Percentiles rank a stretch among this genome's conserved stretches.
These are phyloP conservation scores for Dryomyza anilis DNA, from an alignment of 2,888 invertebrate genomes.

Conservation along the genomic window DNA sequence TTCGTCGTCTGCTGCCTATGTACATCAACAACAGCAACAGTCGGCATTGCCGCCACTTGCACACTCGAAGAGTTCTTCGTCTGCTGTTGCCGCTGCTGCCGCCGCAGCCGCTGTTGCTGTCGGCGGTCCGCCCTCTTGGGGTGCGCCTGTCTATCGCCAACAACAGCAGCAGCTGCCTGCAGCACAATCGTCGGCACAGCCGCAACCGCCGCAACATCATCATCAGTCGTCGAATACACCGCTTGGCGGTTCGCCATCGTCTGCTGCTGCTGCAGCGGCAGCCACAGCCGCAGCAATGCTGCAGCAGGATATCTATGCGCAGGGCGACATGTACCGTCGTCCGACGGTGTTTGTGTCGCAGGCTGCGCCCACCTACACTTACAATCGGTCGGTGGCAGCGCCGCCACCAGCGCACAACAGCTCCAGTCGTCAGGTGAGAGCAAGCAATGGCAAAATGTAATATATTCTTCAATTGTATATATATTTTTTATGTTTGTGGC, in stretches of 20 bases:
- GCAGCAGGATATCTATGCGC: constrained; percentile 59
- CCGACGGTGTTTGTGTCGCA: constrained; percentile 73
- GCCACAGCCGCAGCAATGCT: constrained; percentile 54
- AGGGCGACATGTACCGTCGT: constrained; percentile 68
- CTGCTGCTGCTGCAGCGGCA: constrained; percentile 39
- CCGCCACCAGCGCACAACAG: constrained; percentile 62
- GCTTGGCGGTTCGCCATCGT: constrained; percentile 58
- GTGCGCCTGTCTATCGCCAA: constrained; percentile 59
- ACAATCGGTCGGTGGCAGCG: constrained; percentile 59
- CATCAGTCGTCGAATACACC: constrained; percentile 63
- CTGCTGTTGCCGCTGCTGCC: constrained; percentile 48
- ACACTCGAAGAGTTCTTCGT: constrained; percentile 59
- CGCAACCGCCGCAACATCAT: constrained; percentile 56
- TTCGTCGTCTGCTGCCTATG: constrained; percentile 46
- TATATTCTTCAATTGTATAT: too few relatives aligned
- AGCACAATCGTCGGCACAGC: constrained; percentile 36
- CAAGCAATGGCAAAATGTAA: too few relatives aligned
- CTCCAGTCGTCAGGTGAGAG: constrained; percentile 60
- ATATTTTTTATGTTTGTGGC: too few relatives aligned
- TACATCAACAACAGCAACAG: constrained; percentile 39
- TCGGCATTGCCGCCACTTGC: constrained; percentile 59
- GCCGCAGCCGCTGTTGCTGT: constrained; percentile 53
- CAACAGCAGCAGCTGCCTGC: constrained; percentile 34
- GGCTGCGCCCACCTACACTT: constrained; percentile 58
- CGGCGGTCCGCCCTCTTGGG: constrained; percentile 58